Percentiles rank a stretch among this genome's conserved stretches.
phyloP scores from a whole-genome alignment of 2,797 vertebrate species.

The Cynopterus sphinx region DNA sequence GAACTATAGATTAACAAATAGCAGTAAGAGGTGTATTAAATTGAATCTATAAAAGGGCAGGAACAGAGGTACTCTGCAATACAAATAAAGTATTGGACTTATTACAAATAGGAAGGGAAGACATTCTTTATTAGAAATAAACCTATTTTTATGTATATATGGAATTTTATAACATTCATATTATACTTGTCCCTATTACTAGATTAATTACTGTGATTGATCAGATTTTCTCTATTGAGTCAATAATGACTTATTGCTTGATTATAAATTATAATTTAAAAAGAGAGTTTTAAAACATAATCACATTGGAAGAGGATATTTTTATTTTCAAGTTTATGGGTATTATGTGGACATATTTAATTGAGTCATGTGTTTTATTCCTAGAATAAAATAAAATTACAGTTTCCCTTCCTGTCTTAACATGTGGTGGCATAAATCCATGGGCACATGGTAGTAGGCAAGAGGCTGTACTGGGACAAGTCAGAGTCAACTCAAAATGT shows the following conservation, averaged over 20 bases:
- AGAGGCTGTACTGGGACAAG: accelerated
- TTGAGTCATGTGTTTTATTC: neutral
- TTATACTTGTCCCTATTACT: neutral
- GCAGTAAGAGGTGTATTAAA: neutral
- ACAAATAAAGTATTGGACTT: neutral
- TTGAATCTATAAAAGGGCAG: neutral
- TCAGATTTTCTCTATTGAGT: neutral
- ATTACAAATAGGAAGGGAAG: neutral
- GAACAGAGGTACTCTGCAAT: neutral
- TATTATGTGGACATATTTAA: neutral
- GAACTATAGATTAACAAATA: neutral
- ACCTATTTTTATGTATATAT: neutral
- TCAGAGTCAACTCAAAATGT: neutral
- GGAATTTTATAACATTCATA: neutral
- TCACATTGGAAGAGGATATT: neutral
- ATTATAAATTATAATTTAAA: neutral
- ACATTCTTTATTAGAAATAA: neutral
- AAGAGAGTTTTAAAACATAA: neutral
- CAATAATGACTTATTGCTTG: neutral
- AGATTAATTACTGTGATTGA: neutral
- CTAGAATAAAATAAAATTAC: neutral
- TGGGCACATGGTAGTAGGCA: neutral
- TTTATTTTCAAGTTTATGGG: neutral
- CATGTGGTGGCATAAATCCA: neutral
- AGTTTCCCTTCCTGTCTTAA: neutral